Evolutionary conservation across 2,113 vertebrate genomes (phyloP).

Genomic region (Albula glossodonta): DNA sequence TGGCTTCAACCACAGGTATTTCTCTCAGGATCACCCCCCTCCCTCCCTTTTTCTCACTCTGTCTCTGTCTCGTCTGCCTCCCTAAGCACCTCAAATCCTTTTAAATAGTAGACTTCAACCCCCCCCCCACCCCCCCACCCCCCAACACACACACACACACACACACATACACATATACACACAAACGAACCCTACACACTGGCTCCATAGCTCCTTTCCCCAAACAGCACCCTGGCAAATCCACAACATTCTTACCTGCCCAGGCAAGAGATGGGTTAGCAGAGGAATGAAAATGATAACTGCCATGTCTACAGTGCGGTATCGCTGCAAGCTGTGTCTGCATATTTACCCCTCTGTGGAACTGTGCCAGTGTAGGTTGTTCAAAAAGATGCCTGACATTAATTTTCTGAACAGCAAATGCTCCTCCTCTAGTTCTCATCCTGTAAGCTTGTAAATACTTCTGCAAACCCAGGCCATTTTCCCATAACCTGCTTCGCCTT

Average conservation of each 20-base stretch:
- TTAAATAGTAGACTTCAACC: conserved; percentile 30
- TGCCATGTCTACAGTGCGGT: conserved; percentile 36
- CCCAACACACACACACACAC: too few relatives aligned
- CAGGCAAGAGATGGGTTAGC: conserved; percentile 51
- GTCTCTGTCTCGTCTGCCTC: conserved; percentile 18
- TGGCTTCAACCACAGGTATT: too few relatives aligned
- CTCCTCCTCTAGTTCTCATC: too few relatives aligned
- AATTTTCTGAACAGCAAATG: too few relatives aligned
- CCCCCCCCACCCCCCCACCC: not conserved
- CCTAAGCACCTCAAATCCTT: conserved; percentile 34
- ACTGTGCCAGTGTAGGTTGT: conserved; percentile 49
- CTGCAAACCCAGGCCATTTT: too few relatives aligned
- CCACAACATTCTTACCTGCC: conserved; percentile 57
- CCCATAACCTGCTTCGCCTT: too few relatives aligned
- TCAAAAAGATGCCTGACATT: conserved; percentile 37
- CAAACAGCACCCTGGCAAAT: conserved; percentile 43
- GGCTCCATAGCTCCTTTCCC: not conserved
- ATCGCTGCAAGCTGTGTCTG: conserved; percentile 42
- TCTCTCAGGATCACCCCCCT: too few relatives aligned
- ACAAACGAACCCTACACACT: conserved; percentile 24
- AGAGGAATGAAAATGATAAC: conserved; percentile 62
- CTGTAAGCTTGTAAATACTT: too few relatives aligned
- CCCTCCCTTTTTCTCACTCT: not conserved
- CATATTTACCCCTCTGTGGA: conserved; percentile 44
- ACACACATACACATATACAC: not conserved